Conservation (phyloP, 1,140 invertebrate genomes). For the Cyclina sinensis region DNA sequence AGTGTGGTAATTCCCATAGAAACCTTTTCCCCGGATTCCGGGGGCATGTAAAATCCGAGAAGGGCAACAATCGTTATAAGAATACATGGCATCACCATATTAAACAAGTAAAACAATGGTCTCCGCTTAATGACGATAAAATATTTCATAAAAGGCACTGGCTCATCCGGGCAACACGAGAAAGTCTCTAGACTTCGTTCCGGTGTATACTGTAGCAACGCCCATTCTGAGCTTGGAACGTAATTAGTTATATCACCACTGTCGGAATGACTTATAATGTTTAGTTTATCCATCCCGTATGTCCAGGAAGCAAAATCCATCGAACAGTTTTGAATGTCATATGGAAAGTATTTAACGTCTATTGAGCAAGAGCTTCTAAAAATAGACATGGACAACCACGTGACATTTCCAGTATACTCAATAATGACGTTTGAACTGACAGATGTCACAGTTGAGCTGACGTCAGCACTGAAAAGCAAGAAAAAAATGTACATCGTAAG, state of each 20-base stretch:
- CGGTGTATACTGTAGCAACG: constrained; percentile 80
- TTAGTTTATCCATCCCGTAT: constrained; percentile 91
- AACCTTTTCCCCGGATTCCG: constrained; percentile 95
- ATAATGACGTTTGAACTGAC: constrained; percentile 88
- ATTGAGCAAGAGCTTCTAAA: constrained; percentile 88
- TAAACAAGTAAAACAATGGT: constrained; percentile 97
- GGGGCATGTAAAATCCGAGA: constrained; percentile 96
- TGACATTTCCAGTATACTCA: constrained; percentile 87
- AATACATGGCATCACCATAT: constrained; percentile 95
- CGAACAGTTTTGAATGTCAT: constrained; percentile 87
- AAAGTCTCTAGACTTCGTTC: constrained; percentile 90
- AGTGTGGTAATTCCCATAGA: constrained; percentile 93
- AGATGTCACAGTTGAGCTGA: constrained; percentile 77
- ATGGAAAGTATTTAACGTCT: constrained; percentile 88
- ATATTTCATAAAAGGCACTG: constrained; percentile 84
- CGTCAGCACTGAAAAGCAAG: constrained; percentile 82
- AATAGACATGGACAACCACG: constrained; percentile 88
- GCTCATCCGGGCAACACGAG: constrained; percentile 89
- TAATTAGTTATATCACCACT: constrained; percentile 87
- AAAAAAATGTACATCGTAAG: too few relatives aligned
- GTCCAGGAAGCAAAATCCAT: constrained; percentile 97
- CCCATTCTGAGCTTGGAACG: constrained; percentile 87
- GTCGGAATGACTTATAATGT: constrained; percentile 75
- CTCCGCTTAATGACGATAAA: constrained; percentile 90
- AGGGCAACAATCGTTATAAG: constrained; percentile 95